These are phyloP conservation scores for Darevskia nairensis DNA, from an alignment of 2,797 vertebrate species.

Conservation along the genomic window DNA sequence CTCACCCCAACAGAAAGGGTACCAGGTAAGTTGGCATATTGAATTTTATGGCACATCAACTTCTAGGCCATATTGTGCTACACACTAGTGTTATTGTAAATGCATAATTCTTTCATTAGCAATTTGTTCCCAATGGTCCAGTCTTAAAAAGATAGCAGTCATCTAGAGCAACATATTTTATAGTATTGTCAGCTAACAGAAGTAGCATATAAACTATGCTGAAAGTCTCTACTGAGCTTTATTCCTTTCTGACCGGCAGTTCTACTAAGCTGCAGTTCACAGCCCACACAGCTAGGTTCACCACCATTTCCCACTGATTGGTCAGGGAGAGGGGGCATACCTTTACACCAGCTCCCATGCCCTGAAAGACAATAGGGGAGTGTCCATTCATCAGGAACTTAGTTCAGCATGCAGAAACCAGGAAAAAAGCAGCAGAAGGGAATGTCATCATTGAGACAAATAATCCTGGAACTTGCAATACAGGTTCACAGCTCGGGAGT, in stretches of 20 bases:
- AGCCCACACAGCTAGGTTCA: neutral
- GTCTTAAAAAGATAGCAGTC: neutral
- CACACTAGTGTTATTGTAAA: too few relatives aligned
- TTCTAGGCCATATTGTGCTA: too few relatives aligned
- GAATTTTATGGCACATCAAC: too few relatives aligned
- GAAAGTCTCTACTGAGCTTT: constrained; percentile 51
- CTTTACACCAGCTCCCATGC: constrained; percentile 90
- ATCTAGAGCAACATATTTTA: neutral
- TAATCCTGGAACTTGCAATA: constrained; percentile 62
- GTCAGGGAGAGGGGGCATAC: constrained; percentile 69
- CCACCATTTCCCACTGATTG: constrained; percentile 16
- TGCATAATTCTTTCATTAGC: too few relatives aligned
- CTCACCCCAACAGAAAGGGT: too few relatives aligned
- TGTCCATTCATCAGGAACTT: constrained; percentile 87
- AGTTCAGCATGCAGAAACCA: constrained; percentile 83
- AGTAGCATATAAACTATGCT: constrained; percentile 23
- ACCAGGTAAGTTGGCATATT: too few relatives aligned
- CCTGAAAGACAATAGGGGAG: constrained; percentile 81
- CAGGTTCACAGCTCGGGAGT: constrained; percentile 36
- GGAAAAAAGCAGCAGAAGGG: constrained; percentile 85
- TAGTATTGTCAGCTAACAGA: too few relatives aligned
- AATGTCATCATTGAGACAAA: constrained; percentile 74
- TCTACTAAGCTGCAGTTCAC: constrained; percentile 42
- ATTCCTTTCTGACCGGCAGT: constrained; percentile 4
- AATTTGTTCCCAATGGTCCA: neutral